Evolutionary conservation across 2,113 vertebrate species (phyloP).

Genomic region (Lepidothrix coronata): DNA sequence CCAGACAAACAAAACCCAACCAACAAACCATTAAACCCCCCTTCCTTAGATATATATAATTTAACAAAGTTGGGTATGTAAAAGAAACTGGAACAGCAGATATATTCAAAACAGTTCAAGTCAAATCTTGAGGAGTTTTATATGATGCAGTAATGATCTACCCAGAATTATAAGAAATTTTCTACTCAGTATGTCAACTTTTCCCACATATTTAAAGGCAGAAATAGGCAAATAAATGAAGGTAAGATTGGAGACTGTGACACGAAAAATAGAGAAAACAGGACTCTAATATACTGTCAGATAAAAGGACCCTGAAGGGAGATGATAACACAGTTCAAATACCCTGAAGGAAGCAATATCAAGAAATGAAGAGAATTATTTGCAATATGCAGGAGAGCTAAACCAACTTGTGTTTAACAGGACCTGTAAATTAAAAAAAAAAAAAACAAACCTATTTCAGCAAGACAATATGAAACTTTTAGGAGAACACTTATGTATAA

Average conservation of each 20-base stretch:
- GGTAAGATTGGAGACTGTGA: constrained; percentile 4
- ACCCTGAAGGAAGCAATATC: constrained; percentile 10
- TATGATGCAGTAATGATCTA: background rate
- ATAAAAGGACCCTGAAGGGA: constrained; percentile 51
- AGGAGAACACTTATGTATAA: background rate
- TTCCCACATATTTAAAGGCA: constrained; percentile 15
- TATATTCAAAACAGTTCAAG: background rate
- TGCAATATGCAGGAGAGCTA: background rate
- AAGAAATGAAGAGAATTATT: constrained; percentile 8
- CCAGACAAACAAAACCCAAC: background rate
- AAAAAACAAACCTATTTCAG: background rate
- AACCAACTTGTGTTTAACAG: background rate
- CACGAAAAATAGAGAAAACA: constrained; percentile 13
- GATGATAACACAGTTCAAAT: constrained; percentile 37
- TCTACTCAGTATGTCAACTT: background rate
- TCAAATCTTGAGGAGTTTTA: background rate
- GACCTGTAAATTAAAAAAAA: background rate
- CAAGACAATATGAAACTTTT: background rate
- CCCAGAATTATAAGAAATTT: background rate
- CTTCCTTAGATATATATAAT: background rate
- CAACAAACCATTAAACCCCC: accelerated
- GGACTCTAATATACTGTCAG: constrained; percentile 32
- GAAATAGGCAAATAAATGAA: constrained; percentile 46
- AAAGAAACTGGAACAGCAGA: background rate
- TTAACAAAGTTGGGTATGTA: background rate